Percentiles rank a stretch among this genome's conserved stretches.
phyloP scores from a whole-genome alignment of 2,888 invertebrate genomes.

The Ypsolopha scabrella region DNA sequence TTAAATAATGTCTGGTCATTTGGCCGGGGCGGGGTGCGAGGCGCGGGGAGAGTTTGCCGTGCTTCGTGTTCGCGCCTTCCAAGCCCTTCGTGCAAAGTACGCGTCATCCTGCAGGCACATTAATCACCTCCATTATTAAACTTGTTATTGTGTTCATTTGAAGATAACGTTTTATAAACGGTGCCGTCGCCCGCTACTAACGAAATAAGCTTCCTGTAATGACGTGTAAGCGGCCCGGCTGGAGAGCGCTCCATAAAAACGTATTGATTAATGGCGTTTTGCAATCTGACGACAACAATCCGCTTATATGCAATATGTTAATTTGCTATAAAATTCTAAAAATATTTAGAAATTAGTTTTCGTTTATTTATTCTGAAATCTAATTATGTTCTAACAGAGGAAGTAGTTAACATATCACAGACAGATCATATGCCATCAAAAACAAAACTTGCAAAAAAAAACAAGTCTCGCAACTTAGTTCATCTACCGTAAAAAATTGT shows the following conservation, averaged over 20 bases:
- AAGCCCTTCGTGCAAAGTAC: conserved; percentile 39
- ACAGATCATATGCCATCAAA: too few relatives aligned
- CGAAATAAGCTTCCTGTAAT: conserved; percentile 66
- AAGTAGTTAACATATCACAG: not conserved
- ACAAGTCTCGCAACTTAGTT: too few relatives aligned
- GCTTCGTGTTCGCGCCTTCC: conserved; percentile 50
- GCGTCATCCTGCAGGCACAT: conserved; percentile 67
- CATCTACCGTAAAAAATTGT: too few relatives aligned
- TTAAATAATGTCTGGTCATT: conserved; percentile 72
- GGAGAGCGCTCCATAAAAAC: conserved; percentile 38
- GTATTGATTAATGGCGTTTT: conserved; percentile 47
- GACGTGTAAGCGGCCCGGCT: conserved; percentile 52
- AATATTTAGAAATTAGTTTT: too few relatives aligned
- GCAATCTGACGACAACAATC: conserved; percentile 21
- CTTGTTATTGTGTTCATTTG: conserved; percentile 67
- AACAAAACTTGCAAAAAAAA: too few relatives aligned
- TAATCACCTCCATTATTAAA: conserved; percentile 68
- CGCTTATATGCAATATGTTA: conserved; percentile 2
- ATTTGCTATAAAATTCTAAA: too few relatives aligned
- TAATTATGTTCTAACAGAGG: not conserved
- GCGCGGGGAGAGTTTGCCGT: conserved; percentile 3
- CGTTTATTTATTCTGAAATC: too few relatives aligned
- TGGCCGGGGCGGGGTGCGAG: conserved; percentile 38
- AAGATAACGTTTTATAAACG: conserved; percentile 69
- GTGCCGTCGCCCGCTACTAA: conserved; percentile 56